Percentiles rank a stretch among this genome's conserved stretches.
Conservation (phyloP, 1,140 invertebrate genomes). For the Protaetia brevitarsis region DNA sequence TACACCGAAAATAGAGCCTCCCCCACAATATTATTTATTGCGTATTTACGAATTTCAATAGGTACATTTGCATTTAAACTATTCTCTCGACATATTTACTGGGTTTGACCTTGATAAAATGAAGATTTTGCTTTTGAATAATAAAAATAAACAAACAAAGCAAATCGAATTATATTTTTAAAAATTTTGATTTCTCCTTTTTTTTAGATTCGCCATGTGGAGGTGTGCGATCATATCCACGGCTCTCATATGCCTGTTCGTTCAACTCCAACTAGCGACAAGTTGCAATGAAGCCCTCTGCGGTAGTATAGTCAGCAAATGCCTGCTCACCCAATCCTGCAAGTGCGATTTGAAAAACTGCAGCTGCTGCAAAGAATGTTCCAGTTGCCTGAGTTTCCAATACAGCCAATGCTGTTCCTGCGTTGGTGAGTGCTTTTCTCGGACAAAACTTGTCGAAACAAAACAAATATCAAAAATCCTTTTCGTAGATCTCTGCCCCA, state of each 20-base stretch:
- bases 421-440: constrained; percentile 77
- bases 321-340: constrained; percentile 96
- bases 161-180: too few relatives aligned
- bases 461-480: constrained; percentile 4
- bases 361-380: constrained; percentile 87
- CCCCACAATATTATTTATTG: too few relatives aligned
- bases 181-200: not conserved
- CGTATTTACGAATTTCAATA: too few relatives aligned
- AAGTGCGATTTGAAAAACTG: constrained; percentile 87
- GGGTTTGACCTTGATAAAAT: too few relatives aligned
- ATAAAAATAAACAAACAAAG: too few relatives aligned
- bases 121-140: too few relatives aligned
- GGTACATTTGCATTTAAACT: too few relatives aligned
- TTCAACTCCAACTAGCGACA: constrained; percentile 26
- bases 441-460: not conserved
- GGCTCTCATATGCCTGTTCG: constrained; percentile 16
- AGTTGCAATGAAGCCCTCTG: constrained; percentile 86
- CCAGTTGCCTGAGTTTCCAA: constrained; percentile 80
- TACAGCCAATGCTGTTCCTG: constrained; percentile 92
- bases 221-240: constrained; percentile 24
- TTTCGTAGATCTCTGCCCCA: constrained; percentile 81
- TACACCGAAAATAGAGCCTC: too few relatives aligned
- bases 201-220: constrained; percentile 31
- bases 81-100: too few relatives aligned
- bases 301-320: constrained; percentile 92